Conservation (phyloP, 1,140 invertebrate species). For the Himalopsyche phryganea region DNA sequence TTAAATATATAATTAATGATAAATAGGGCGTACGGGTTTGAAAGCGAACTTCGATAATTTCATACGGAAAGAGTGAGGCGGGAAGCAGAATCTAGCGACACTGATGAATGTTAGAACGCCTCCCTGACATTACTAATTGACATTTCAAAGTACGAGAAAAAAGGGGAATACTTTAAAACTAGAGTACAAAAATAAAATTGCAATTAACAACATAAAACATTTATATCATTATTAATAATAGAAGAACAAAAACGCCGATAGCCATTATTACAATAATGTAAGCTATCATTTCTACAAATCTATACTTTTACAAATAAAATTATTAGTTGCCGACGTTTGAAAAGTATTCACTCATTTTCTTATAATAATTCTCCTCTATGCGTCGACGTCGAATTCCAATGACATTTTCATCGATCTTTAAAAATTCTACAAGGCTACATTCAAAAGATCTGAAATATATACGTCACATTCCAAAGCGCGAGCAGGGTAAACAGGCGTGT, state of each 20-base stretch:
- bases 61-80: no score
- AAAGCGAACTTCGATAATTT: no score
- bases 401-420: background rate
- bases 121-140: slow-evolving; percentile 9
- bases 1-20: background rate
- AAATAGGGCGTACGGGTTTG: no score
- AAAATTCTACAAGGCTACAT: no score
- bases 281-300: background rate
- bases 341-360: background rate
- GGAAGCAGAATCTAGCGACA: slow-evolving; percentile 8
- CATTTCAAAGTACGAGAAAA: slow-evolving; percentile 8
- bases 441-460: no score
- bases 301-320: slow-evolving; percentile 1
- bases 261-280: background rate
- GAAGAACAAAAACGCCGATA: background rate
- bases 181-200: slow-evolving; percentile 25
- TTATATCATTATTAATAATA: no score
- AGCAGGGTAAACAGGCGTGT: no score
- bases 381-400: background rate
- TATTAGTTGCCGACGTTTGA: slow-evolving; percentile 7
- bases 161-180: slow-evolving; percentile 7
- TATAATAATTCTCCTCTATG: background rate
- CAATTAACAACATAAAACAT: slow-evolving; percentile 9
- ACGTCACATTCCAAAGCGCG: no score
- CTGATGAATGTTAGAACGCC: slow-evolving; percentile 6